Conservation (phyloP, 2,113 vertebrate genomes). For the Trematomus loennbergii region DNA sequence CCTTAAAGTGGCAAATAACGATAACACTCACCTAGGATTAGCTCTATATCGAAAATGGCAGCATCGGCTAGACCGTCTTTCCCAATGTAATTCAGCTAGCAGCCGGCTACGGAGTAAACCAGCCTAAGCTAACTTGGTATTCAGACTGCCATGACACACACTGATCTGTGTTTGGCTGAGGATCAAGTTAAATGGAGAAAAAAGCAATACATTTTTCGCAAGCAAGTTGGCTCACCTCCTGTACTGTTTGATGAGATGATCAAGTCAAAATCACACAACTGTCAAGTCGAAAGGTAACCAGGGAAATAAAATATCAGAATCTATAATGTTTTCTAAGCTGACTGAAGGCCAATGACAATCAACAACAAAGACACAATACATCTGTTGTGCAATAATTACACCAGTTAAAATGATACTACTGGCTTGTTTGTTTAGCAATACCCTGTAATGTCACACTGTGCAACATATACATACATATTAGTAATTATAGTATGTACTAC, state of each 20-base stretch:
- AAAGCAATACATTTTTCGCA: constrained; percentile 7
- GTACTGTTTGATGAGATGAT: background rate
- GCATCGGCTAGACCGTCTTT: constrained; percentile 54
- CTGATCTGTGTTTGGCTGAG: constrained; percentile 19
- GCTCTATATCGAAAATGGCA: constrained; percentile 69
- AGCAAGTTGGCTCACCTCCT: constrained; percentile 36
- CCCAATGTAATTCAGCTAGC: constrained; percentile 59
- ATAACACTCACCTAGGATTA: constrained; percentile 48
- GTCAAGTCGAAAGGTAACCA: constrained; percentile 19
- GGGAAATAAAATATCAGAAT: constrained; percentile 23
- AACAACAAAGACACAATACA: too few relatives aligned
- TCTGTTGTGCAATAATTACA: too few relatives aligned
- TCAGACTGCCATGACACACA: constrained; percentile 44
- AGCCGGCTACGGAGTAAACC: constrained; percentile 48
- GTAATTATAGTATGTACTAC: too few relatives aligned
- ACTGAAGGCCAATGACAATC: constrained; percentile 59
- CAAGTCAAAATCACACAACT: constrained; percentile 26
- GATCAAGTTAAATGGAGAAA: constrained; percentile 40
- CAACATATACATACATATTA: too few relatives aligned
- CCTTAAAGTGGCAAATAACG: constrained; percentile 1
- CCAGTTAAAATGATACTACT: too few relatives aligned
- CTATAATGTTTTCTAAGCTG: constrained; percentile 56
- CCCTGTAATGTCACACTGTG: too few relatives aligned
- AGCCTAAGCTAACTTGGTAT: constrained; percentile 41
- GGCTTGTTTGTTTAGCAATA: too few relatives aligned